These are phyloP conservation scores for Sciurus niger DNA, from an alignment of 2,113 vertebrate species.

Conservation along the genomic window DNA sequence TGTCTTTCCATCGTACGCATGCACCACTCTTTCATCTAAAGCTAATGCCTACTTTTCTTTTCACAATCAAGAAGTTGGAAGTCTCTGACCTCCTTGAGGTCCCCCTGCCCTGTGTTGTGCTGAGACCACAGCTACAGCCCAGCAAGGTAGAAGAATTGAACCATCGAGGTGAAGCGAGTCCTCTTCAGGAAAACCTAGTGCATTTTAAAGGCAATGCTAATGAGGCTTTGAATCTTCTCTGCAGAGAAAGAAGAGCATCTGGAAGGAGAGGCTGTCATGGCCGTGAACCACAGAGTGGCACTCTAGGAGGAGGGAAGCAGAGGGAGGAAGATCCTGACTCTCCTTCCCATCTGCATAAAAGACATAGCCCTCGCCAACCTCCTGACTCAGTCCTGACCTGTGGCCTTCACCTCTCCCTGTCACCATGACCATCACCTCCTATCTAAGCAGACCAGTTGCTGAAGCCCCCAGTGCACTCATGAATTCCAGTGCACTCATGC, in stretches of 20 bases:
- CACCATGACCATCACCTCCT: too few species aligned
- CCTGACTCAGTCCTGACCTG: neutral
- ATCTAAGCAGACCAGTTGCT: too few species aligned
- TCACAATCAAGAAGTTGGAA: neutral
- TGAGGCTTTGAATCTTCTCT: neutral
- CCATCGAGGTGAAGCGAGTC: neutral
- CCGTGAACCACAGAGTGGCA: neutral
- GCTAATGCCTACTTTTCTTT: slow-evolving; percentile 24
- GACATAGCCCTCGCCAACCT: neutral
- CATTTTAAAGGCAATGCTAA: neutral
- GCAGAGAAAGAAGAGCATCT: neutral
- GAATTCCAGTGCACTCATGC: too few species aligned
- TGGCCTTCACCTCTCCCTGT: too few species aligned
- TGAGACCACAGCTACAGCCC: neutral
- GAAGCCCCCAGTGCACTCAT: too few species aligned
- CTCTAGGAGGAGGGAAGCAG: neutral
- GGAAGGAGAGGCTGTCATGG: neutral
- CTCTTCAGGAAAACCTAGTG: neutral
- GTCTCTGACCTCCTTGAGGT: neutral
- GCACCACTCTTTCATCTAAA: neutral
- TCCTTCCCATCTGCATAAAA: neutral
- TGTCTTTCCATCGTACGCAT: neutral
- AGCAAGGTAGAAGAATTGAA: neutral
- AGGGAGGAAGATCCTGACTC: neutral
- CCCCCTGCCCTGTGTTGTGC: too few species aligned